Percentiles rank a stretch among this genome's conserved stretches.
These are phyloP conservation scores for Pandemis corylana DNA, from an alignment of 2,888 invertebrate genomes.

Conservation along the genomic window DNA sequence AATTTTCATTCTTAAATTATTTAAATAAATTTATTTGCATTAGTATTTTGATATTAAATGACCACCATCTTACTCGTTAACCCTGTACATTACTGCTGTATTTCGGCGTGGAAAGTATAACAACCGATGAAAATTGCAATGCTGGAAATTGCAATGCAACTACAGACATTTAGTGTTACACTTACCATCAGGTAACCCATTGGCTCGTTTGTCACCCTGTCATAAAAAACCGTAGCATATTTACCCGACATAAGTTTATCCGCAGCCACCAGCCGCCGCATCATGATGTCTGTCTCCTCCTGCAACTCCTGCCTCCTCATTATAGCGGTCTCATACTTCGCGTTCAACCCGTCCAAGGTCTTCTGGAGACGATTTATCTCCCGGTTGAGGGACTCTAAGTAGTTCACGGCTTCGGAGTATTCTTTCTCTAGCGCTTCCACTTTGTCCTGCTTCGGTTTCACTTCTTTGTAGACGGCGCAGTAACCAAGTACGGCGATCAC, in stretches of 20 bases:
- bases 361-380: conserved; percentile 90
- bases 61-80: too few species aligned
- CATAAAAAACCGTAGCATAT: too few species aligned
- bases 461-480: conserved; percentile 94
- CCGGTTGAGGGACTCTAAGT: conserved; percentile 89
- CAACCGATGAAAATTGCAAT: too few species aligned
- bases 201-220: too few species aligned
- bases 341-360: conserved; percentile 88
- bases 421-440: conserved; percentile 91
- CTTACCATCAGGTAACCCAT: too few species aligned
- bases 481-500: conserved; percentile 95
- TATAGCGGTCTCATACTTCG: conserved; percentile 92
- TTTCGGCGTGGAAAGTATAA: too few species aligned
- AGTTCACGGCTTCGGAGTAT: conserved; percentile 83
- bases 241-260: conserved; percentile 92
- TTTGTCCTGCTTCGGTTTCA: conserved; percentile 93
- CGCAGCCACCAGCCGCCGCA: conserved; percentile 91
- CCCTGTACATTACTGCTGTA: too few species aligned
- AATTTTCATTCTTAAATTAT: too few species aligned
- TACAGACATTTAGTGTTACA: too few species aligned
- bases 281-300: conserved; percentile 93
- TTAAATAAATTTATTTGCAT: too few species aligned
- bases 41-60: too few species aligned
- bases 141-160: too few species aligned
- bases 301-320: conserved; percentile 87